A percentile compares a stretch with the other conserved stretches of the same genome.
phyloP scores from a whole-genome alignment of 2,113 vertebrate species.

The Scytalopus superciliaris region DNA sequence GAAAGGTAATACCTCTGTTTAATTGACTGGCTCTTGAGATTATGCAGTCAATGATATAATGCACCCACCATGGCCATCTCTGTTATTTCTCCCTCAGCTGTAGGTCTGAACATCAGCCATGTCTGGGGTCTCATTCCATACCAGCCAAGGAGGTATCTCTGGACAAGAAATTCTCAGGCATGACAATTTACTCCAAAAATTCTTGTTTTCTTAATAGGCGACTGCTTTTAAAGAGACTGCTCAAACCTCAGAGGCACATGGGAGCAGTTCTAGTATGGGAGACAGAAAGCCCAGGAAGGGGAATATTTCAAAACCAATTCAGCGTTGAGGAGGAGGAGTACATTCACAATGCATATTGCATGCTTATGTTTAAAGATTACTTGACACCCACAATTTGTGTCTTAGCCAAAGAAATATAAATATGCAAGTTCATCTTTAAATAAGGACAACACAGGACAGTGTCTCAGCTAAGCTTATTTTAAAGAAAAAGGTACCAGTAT shows the following conservation, averaged over 20 bases:
- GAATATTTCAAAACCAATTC: neutral
- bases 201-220: neutral
- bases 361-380: neutral
- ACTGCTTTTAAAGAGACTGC: neutral
- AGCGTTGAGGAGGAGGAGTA: neutral
- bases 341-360: neutral
- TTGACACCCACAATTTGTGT: neutral
- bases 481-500: constrained; percentile 3
- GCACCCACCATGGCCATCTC: neutral
- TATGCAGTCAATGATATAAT: rapidly evolving
- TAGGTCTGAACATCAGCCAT: neutral
- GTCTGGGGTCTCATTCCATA: neutral
- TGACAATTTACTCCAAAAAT: neutral
- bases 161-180: neutral
- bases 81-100: neutral
- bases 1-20: neutral
- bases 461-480: neutral
- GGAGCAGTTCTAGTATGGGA: neutral
- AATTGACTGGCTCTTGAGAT: neutral
- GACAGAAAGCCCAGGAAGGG: neutral
- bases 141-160: neutral
- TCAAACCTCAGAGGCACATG: neutral
- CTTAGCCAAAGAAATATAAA: neutral
- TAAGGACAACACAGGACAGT: neutral
- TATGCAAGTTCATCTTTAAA: neutral